Conservation (phyloP, 1,140 invertebrate species). For the Dendrolimus kikuchii region DNA sequence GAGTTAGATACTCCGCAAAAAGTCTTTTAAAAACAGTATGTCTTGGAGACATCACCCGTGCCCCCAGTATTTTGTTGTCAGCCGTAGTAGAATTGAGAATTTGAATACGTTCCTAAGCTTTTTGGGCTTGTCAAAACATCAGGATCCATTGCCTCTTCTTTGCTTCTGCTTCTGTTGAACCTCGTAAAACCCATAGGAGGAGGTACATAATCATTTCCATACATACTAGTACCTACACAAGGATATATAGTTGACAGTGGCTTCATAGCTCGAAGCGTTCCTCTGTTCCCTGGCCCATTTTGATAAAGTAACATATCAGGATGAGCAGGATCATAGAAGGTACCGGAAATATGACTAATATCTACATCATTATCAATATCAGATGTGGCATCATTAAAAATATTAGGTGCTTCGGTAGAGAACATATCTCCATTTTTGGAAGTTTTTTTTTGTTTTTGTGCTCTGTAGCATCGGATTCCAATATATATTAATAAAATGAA, state of each 20-base stretch:
- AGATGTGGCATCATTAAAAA: slow-evolving; percentile 63
- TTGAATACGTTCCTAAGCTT: slow-evolving; percentile 58
- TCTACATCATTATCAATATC: slow-evolving; percentile 67
- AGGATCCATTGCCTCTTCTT: slow-evolving; percentile 32
- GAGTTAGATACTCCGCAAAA: neutral
- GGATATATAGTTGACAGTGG: slow-evolving; percentile 62
- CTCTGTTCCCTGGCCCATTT: slow-evolving; percentile 44
- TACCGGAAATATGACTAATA: slow-evolving; percentile 62
- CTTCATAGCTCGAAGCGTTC: slow-evolving; percentile 53
- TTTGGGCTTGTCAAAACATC: slow-evolving; percentile 59
- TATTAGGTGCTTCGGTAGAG: slow-evolving; percentile 63
- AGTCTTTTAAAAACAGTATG: slow-evolving; percentile 50
- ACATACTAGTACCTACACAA: slow-evolving; percentile 58
- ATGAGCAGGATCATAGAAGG: slow-evolving; percentile 64
- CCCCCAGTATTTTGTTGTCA: slow-evolving; percentile 46
- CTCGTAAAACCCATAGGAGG: slow-evolving; percentile 37
- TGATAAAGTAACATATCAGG: slow-evolving; percentile 67
- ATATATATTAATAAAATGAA: slow-evolving; percentile 32
- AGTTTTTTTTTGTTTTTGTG: slow-evolving; percentile 28
- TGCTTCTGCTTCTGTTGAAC: slow-evolving; percentile 35
- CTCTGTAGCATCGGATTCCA: slow-evolving; percentile 40
- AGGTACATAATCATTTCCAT: slow-evolving; percentile 59
- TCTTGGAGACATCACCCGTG: slow-evolving; percentile 42
- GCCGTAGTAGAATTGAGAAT: slow-evolving; percentile 63
- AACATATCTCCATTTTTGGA: slow-evolving; percentile 68